Evolutionary conservation across 2,888 invertebrate genomes (phyloP).

Genomic region (Leptothorax acervorum): DNA sequence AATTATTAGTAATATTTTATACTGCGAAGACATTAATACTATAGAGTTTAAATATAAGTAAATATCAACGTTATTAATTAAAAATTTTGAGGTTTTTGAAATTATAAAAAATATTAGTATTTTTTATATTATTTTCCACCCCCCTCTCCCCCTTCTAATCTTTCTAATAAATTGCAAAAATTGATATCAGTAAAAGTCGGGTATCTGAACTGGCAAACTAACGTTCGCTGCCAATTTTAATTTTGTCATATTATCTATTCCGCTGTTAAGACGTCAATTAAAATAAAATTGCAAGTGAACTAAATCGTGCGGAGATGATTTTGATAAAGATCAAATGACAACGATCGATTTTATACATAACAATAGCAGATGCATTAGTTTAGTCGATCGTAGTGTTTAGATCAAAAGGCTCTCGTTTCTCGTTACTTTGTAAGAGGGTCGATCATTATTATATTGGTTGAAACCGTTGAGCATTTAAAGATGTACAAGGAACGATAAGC

Average conservation of each 20-base stretch:
- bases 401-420: no score
- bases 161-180: not conserved
- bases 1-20: conserved; percentile 1
- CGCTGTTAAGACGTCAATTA: not conserved
- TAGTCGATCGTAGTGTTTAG: not conserved
- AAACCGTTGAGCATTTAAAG: no score
- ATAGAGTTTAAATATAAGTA: not conserved
- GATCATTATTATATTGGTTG: no score
- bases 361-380: not conserved
- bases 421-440: no score
- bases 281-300: not conserved
- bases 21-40: not conserved
- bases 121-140: no score
- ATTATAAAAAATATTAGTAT: not conserved
- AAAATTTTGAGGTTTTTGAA: not conserved
- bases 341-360: not conserved
- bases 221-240: not conserved
- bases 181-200: not conserved
- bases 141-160: not conserved
- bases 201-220: not conserved
- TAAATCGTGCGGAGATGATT: not conserved
- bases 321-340: not conserved
- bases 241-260: not conserved
- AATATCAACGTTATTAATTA: not conserved
- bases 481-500: no score